phyloP scores from a whole-genome alignment of 2,113 vertebrate species.

The Myiozetetes cayanensis region DNA sequence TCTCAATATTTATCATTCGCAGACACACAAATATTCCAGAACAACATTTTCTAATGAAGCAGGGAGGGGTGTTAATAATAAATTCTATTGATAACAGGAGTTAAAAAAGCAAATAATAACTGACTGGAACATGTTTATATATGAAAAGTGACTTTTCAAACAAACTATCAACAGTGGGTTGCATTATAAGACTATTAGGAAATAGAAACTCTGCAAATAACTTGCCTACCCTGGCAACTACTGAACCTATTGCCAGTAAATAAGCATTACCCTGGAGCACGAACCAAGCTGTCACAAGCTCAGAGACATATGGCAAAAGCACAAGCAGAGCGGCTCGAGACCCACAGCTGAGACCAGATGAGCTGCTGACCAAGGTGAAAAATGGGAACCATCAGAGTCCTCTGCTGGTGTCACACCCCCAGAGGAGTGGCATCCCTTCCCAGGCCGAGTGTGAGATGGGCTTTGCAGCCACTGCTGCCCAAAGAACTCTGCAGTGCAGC shows the following conservation, averaged over 20 bases:
- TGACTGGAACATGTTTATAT: conserved; percentile 60
- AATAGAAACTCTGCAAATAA: conserved; percentile 55
- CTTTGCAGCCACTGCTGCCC: background rate
- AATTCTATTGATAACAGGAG: conserved; percentile 67
- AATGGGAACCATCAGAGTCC: background rate
- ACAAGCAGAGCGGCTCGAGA: background rate
- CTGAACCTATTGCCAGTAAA: conserved; percentile 45
- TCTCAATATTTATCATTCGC: conserved; percentile 68
- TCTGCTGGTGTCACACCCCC: fast-evolving
- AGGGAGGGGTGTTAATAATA: conserved; percentile 57
- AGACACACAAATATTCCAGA: conserved; percentile 58
- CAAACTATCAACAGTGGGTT: conserved; percentile 57
- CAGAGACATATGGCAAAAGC: background rate
- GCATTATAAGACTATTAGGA: conserved; percentile 56
- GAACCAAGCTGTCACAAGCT: conserved; percentile 32
- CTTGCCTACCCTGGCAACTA: background rate
- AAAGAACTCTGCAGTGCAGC: background rate
- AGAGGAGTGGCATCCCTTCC: background rate
- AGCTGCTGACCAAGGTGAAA: background rate
- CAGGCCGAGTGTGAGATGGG: background rate
- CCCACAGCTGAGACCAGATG: background rate
- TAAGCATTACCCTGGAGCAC: conserved; percentile 30
- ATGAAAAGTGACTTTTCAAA: conserved; percentile 61
- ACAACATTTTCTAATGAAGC: conserved; percentile 65
- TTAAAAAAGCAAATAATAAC: conserved; percentile 65